These are phyloP conservation scores for Atlantisia rogersi DNA, from an alignment of 2,113 vertebrate species.

Conservation along the genomic window DNA sequence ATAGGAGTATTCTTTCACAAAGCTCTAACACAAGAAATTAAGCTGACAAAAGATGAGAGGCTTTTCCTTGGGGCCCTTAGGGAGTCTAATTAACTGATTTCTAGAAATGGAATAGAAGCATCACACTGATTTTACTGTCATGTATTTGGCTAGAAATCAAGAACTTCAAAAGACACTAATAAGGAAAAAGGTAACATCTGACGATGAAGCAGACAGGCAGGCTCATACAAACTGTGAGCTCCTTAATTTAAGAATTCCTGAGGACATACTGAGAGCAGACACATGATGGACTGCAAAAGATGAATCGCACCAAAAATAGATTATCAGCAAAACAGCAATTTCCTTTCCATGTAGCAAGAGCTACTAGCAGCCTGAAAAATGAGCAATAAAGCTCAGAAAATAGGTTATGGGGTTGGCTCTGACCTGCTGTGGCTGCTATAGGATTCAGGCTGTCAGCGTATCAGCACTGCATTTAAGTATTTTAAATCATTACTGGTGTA, in stretches of 20 bases:
- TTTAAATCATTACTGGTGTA: background rate
- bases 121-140: conserved; percentile 40
- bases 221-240: background rate
- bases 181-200: conserved; percentile 8
- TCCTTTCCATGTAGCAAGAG: conserved; percentile 12
- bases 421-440: background rate
- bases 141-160: conserved; percentile 64
- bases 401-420: background rate
- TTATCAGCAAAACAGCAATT: conserved; percentile 20
- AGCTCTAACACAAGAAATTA: conserved; percentile 31
- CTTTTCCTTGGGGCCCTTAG: conserved; percentile 25
- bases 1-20: background rate
- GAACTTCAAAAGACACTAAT: conserved; percentile 36
- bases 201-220: background rate
- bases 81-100: conserved; percentile 52
- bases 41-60: conserved; percentile 47
- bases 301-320: background rate
- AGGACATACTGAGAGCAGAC: background rate
- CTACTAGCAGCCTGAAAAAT: conserved; percentile 9
- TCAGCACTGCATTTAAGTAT: background rate
- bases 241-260: conserved; percentile 41
- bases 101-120: conserved; percentile 4
- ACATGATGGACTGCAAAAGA: conserved; percentile 16
- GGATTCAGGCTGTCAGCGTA: background rate
- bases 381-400: conserved; percentile 25